Evolutionary conservation across 2,888 invertebrate species (phyloP).

Genomic region (Lithophane semibrunnea): DNA sequence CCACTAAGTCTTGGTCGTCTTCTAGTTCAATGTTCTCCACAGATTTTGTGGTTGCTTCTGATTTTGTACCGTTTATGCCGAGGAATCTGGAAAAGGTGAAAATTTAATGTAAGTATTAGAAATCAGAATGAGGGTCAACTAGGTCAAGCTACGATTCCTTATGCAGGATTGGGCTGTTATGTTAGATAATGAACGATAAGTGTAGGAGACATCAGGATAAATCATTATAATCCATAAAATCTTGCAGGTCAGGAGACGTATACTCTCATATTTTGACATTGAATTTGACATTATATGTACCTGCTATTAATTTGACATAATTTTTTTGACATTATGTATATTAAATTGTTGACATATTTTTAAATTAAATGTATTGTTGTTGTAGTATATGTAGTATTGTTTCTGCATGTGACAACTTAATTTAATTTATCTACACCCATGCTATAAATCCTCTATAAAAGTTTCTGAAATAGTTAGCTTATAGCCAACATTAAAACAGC

Average conservation of each 20-base stretch:
- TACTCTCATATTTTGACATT: too few relatives aligned
- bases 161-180: not conserved
- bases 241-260: not conserved
- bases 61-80: constrained; percentile 73
- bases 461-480: too few relatives aligned
- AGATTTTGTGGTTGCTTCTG: constrained; percentile 67
- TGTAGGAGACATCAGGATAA: not conserved
- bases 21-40: constrained; percentile 78
- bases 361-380: too few relatives aligned
- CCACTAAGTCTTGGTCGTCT: constrained; percentile 73
- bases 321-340: too few relatives aligned
- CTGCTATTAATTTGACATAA: too few relatives aligned
- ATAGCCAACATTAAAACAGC: too few relatives aligned
- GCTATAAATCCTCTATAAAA: too few relatives aligned
- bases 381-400: too few relatives aligned
- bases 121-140: not conserved
- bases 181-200: not conserved
- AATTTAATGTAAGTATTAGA: not conserved
- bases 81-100: constrained; percentile 77
- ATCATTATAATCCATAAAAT: not conserved
- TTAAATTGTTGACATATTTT: too few relatives aligned
- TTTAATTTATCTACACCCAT: too few relatives aligned
- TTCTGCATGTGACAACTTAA: too few relatives aligned
- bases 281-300: too few relatives aligned
- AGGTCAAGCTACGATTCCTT: not conserved